Percentiles rank a stretch among this genome's conserved stretches.
Conservation (phyloP, 2,113 vertebrate genomes). For the Talpa occidentalis region DNA sequence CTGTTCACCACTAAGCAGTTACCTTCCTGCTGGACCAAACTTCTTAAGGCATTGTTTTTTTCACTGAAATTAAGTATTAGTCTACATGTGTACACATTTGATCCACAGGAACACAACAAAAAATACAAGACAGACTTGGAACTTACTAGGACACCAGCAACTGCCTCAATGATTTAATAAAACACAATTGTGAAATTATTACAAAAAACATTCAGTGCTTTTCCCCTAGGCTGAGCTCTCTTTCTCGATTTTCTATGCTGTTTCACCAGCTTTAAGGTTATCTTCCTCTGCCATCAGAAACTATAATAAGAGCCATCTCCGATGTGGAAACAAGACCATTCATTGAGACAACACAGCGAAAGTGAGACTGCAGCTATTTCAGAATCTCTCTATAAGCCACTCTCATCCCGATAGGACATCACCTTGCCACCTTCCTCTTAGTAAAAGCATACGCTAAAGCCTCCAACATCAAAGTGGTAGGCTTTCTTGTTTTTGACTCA, state of each 20-base stretch:
- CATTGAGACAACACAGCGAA: background rate
- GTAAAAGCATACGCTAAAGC: background rate
- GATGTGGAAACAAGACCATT: background rate
- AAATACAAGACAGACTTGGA: background rate
- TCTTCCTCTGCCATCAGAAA: background rate
- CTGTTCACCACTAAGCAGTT: background rate
- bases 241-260: background rate
- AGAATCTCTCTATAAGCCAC: background rate
- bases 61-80: background rate
- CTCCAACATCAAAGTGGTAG: background rate
- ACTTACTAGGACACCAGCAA: conserved; percentile 13
- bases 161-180: background rate
- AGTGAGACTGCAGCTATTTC: background rate
- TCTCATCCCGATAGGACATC: background rate
- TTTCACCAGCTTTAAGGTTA: background rate
- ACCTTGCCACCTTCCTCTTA: background rate
- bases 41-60: background rate
- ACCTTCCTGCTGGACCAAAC: background rate
- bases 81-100: background rate
- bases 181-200: background rate
- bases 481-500: background rate
- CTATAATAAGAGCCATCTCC: background rate
- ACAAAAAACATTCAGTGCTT: background rate
- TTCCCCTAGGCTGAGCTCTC: background rate
- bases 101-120: background rate